Conservation (phyloP, 2,113 vertebrate species). For the Symphodus melops region DNA sequence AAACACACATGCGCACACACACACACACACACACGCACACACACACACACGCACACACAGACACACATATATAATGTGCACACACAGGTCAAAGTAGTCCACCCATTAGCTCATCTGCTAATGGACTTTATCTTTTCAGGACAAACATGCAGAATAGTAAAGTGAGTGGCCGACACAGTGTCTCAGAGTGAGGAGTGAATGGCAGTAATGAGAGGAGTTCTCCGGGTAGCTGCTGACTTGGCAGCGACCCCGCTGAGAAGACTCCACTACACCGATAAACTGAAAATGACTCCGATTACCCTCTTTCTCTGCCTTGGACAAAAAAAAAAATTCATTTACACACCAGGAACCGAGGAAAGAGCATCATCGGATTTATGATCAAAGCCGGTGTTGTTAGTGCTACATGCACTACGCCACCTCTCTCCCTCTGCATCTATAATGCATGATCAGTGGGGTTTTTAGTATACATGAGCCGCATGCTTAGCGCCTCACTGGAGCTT, state of each 20-base stretch:
- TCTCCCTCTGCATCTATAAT: conserved; percentile 76
- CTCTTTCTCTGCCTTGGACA: not conserved
- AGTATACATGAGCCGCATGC: conserved; percentile 69
- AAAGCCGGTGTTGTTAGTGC: conserved; percentile 68
- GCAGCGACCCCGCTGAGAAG: conserved; percentile 27
- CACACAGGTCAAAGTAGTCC: conserved; percentile 6
- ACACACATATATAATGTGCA: conserved; percentile 29
- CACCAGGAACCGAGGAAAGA: conserved; percentile 34
- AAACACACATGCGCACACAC: not conserved
- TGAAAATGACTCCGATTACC: conserved; percentile 17
- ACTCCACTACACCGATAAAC: not conserved
- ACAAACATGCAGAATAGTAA: conserved; percentile 19
- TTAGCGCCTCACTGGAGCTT: conserved; percentile 45
- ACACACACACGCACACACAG: conserved; percentile 20
- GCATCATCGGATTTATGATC: conserved; percentile 69
- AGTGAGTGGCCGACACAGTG: not conserved
- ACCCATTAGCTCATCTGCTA: conserved; percentile 24
- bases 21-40: not conserved
- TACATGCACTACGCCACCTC: conserved; percentile 43
- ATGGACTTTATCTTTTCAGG: conserved; percentile 35
- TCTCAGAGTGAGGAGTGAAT: conserved; percentile 23
- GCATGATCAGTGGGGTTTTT: conserved; percentile 64
- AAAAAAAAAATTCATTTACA: conserved; percentile 24
- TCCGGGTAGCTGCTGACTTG: conserved; percentile 39
- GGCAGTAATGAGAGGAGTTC: conserved; percentile 36